Evolutionary conservation across 1,140 invertebrate genomes (phyloP).

Genomic region (Aphelinus certus): DNA sequence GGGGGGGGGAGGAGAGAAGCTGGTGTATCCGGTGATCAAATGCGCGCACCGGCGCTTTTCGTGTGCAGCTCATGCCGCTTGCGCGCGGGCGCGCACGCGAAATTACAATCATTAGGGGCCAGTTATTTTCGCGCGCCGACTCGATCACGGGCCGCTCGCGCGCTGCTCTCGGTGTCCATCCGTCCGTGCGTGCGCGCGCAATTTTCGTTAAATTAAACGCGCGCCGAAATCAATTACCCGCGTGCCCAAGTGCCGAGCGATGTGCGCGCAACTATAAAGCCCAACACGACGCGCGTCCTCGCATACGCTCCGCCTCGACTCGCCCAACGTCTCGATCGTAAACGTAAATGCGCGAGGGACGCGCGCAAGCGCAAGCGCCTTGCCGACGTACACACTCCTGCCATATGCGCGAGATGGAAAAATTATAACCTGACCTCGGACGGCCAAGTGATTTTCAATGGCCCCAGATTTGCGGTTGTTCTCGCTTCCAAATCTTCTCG

Average conservation of each 20-base stretch:
- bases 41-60: constrained; percentile 50
- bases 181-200: constrained; percentile 44
- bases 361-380: too few species aligned
- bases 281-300: neutral
- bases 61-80: constrained; percentile 50
- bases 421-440: neutral
- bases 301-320: neutral
- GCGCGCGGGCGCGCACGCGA: constrained; percentile 47
- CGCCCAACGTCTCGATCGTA: constrained; percentile 17
- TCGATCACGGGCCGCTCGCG: constrained; percentile 34
- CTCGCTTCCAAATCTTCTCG: too few species aligned
- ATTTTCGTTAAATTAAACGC: constrained; percentile 65
- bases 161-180: constrained; percentile 53
- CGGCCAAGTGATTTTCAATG: constrained; percentile 11
- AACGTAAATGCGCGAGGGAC: constrained; percentile 27
- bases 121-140: constrained; percentile 54
- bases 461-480: neutral
- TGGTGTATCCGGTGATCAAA: constrained; percentile 49
- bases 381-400: neutral
- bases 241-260: constrained; percentile 39
- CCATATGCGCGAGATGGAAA: neutral
- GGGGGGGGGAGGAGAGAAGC: neutral
- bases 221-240: constrained; percentile 62
- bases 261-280: constrained; percentile 23
- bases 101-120: constrained; percentile 63